These are phyloP conservation scores for Steatornis caripensis DNA, from an alignment of 2,113 vertebrate species.

Conservation along the genomic window DNA sequence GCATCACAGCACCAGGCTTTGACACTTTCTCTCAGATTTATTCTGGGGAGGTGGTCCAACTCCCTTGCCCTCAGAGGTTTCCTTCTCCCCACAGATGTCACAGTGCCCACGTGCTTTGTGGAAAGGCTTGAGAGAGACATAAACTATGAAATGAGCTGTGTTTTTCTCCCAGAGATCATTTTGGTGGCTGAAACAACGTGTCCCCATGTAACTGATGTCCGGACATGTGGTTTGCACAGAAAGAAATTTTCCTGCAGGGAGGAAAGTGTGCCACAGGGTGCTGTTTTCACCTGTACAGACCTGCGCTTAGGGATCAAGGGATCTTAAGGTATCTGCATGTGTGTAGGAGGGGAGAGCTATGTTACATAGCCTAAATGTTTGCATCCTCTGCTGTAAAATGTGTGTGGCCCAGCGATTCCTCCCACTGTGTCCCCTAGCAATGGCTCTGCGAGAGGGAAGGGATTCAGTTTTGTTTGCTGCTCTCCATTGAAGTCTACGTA, in stretches of 20 bases:
- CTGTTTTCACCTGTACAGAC: background rate
- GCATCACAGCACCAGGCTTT: background rate
- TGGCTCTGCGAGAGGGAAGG: background rate
- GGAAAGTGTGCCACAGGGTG: background rate
- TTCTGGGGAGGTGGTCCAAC: background rate
- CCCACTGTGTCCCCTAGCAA: background rate
- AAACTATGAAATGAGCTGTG: background rate
- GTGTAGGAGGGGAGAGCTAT: background rate
- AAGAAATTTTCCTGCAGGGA: background rate
- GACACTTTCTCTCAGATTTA: background rate
- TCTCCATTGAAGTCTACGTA: background rate
- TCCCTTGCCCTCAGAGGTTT: background rate
- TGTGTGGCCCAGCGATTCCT: background rate
- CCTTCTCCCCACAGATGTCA: background rate
- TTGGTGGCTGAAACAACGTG: background rate
- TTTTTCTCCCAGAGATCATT: background rate
- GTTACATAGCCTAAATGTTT: background rate
- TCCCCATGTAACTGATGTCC: background rate
- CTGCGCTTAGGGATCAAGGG: background rate
- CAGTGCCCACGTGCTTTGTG: fast-evolving
- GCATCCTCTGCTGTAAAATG: background rate
- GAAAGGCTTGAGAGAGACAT: background rate
- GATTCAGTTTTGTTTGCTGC: background rate
- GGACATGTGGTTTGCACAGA: background rate
- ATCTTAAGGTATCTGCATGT: background rate